Conservation (phyloP, 2,888 invertebrate species). For the Trichogramma dendrolimi region DNA sequence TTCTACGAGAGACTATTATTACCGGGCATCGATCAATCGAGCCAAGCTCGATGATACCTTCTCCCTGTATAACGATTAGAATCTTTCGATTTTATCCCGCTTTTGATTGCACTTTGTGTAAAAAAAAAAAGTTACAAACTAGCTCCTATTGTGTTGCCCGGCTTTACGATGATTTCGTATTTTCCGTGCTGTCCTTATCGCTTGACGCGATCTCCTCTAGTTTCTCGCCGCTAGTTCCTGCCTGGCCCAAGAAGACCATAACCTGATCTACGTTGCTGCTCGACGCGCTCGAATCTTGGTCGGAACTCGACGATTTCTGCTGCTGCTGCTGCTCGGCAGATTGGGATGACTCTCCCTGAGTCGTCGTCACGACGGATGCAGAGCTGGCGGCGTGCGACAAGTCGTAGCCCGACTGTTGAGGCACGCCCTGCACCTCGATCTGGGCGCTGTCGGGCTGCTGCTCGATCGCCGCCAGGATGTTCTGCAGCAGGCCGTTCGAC, state of each 20-base stretch:
- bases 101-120: too few species aligned
- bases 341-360: neutral
- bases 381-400: conserved; percentile 30
- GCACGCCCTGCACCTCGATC: conserved; percentile 38
- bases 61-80: too few species aligned
- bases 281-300: conserved; percentile 24
- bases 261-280: conserved; percentile 39
- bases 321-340: conserved; percentile 14
- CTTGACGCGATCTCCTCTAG: conserved; percentile 21
- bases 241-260: conserved; percentile 33
- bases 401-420: conserved; percentile 32
- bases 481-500: conserved; percentile 74
- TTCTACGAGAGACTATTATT: conserved; percentile 6
- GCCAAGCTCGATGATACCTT: neutral
- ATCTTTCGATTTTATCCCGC: too few species aligned
- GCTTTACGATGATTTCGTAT: conserved; percentile 8
- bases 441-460: conserved; percentile 59
- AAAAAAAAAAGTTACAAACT: neutral
- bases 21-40: conserved; percentile 8
- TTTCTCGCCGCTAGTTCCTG: conserved; percentile 29
- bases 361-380: conserved; percentile 10
- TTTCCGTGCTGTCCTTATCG: conserved; percentile 8
- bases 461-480: conserved; percentile 78
- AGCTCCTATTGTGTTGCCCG: too few species aligned
- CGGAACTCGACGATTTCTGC: conserved; percentile 8